Evolutionary conservation across 2,113 vertebrate species (phyloP).

Genomic region (Oreochromis niloticus): DNA sequence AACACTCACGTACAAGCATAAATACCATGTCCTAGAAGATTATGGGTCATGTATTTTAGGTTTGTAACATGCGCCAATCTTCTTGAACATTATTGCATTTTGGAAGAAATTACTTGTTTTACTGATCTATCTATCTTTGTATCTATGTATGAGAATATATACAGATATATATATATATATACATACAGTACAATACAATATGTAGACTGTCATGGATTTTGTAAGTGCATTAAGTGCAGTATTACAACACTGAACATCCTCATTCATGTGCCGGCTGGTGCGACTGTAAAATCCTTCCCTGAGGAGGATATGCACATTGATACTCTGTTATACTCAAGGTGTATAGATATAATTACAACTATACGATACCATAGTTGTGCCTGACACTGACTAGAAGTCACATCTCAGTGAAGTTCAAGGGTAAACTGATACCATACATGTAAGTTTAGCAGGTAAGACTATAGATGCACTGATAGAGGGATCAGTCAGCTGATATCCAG

Average conservation of each 20-base stretch:
- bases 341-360: neutral
- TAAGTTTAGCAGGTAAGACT: neutral
- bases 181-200: neutral
- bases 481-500: neutral
- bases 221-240: neutral
- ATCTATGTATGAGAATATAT: neutral
- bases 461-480: neutral
- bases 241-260: neutral
- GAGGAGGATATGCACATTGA: neutral
- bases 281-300: neutral
- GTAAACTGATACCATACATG: neutral
- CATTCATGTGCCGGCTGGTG: neutral
- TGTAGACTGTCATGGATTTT: neutral
- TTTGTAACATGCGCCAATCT: conserved; percentile 48
- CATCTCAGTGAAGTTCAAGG: neutral
- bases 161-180: too few species aligned
- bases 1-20: neutral
- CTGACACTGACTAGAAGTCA: neutral
- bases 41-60: conserved; percentile 40
- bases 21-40: conserved; percentile 41
- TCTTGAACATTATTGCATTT: conserved; percentile 28
- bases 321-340: neutral
- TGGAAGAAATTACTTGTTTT: conserved; percentile 27
- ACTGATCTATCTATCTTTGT: neutral
- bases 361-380: neutral